These are phyloP conservation scores for Salpingus planirostris DNA, from an alignment of 2,888 invertebrate species.

Conservation along the genomic window DNA sequence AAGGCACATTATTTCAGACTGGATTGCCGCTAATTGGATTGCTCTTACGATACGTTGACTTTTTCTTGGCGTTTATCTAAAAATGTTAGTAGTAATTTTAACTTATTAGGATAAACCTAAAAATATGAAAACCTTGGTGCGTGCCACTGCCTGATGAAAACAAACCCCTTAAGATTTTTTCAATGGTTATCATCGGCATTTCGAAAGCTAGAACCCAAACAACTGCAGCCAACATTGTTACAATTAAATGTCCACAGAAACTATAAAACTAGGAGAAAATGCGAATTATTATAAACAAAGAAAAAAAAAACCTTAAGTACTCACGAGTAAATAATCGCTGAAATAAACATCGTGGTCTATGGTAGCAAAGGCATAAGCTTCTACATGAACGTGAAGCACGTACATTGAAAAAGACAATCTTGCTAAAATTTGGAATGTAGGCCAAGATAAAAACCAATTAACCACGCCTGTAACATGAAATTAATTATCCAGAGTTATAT, in stretches of 20 bases:
- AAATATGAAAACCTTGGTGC: no score
- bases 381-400: constrained; percentile 10
- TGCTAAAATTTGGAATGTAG: constrained; percentile 12
- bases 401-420: constrained; percentile 15
- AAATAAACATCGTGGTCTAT: constrained; percentile 8
- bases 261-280: constrained; percentile 29
- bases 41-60: no score
- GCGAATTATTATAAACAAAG: neutral
- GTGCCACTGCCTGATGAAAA: no score
- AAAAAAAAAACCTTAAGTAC: neutral
- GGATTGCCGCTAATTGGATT: no score
- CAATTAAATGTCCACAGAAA: constrained; percentile 40
- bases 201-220: constrained; percentile 39
- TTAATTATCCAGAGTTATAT: no score
- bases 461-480: no score
- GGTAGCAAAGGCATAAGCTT: constrained; percentile 4
- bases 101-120: no score
- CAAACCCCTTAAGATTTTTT: no score
- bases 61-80: no score
- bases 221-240: constrained; percentile 32
- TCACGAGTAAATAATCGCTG: constrained; percentile 13
- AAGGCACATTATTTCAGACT: no score
- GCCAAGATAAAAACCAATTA: constrained; percentile 11
- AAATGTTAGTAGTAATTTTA: no score
- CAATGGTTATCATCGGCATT: constrained; percentile 37